These are phyloP conservation scores for Athalia rosae DNA, from an alignment of 2,888 invertebrate genomes.

Conservation along the genomic window DNA sequence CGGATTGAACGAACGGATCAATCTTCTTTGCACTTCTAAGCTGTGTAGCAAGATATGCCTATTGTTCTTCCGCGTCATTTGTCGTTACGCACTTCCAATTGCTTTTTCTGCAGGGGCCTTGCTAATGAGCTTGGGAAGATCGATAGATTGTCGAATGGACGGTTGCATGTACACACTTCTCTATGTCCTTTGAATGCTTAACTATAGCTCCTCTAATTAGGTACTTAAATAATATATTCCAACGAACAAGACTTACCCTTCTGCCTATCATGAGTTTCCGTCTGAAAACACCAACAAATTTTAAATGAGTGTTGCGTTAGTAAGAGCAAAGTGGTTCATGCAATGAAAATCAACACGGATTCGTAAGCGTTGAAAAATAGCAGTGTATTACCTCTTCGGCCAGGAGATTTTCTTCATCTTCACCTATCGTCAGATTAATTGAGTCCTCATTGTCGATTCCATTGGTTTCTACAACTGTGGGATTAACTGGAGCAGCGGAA, in stretches of 20 bases:
- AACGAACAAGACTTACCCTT: conserved; percentile 67
- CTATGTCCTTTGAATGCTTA: conserved; percentile 33
- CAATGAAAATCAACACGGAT: conserved; percentile 12
- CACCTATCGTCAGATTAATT: conserved; percentile 86
- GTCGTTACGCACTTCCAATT: background rate
- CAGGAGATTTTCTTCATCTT: conserved; percentile 85
- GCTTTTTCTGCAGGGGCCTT: conserved; percentile 1
- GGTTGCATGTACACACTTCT: background rate
- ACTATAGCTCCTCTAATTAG: conserved; percentile 45
- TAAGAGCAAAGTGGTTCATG: background rate
- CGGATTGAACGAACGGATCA: background rate
- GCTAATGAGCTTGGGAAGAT: background rate
- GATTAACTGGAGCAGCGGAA: conserved; percentile 35
- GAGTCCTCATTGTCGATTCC: conserved; percentile 86
- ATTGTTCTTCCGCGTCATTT: background rate
- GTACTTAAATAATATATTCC: conserved; percentile 19
- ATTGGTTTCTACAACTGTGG: conserved; percentile 73
- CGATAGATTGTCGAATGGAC: background rate
- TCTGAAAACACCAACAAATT: conserved; percentile 60
- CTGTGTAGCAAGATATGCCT: background rate
- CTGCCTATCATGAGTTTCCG: conserved; percentile 68
- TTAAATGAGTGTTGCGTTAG: conserved; percentile 4
- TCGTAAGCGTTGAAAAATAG: background rate
- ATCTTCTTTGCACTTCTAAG: background rate
- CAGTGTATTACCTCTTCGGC: conserved; percentile 82